phyloP scores from a whole-genome alignment of 2,113 vertebrate species.

The Paradoxurus hermaphroditus region DNA sequence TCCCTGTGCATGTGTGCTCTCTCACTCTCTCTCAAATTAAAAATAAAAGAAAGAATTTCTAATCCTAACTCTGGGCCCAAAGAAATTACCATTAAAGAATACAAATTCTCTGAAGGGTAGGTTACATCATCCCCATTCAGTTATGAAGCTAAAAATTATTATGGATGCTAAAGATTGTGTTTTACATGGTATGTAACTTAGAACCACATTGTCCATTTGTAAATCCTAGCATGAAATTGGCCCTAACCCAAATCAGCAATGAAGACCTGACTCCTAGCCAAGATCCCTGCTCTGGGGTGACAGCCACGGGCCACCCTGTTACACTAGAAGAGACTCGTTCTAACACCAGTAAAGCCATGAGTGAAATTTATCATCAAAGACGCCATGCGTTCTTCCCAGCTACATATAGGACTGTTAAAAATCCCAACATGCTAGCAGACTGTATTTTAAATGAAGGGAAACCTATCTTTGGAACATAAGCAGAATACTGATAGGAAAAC shows the following conservation, averaged over 20 bases:
- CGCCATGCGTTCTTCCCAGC: not conserved
- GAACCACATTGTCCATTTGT: not conserved
- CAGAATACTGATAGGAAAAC: not conserved
- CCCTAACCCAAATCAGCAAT: not conserved
- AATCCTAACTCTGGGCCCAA: not conserved
- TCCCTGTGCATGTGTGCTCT: no score
- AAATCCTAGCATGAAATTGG: constrained; percentile 4
- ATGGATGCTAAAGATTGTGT: not conserved
- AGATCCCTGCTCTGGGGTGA: not conserved
- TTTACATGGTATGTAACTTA: not conserved
- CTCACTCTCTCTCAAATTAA: no score
- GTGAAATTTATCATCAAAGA: not conserved
- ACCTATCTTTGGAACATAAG: not conserved
- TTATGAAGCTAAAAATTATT: not conserved
- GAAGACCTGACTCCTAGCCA: not conserved
- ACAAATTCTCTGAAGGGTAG: not conserved
- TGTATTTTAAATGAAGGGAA: not conserved
- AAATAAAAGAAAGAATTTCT: not conserved
- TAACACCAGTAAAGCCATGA: not conserved
- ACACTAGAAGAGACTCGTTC: no score
- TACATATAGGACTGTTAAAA: rapidly evolving
- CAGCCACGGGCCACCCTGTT: rapidly evolving
- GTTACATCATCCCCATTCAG: not conserved
- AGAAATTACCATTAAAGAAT: not conserved
- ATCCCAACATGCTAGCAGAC: not conserved